Evolutionary conservation across 2,888 invertebrate genomes (phyloP).

Genomic region (Temnothorax ravouxi): DNA sequence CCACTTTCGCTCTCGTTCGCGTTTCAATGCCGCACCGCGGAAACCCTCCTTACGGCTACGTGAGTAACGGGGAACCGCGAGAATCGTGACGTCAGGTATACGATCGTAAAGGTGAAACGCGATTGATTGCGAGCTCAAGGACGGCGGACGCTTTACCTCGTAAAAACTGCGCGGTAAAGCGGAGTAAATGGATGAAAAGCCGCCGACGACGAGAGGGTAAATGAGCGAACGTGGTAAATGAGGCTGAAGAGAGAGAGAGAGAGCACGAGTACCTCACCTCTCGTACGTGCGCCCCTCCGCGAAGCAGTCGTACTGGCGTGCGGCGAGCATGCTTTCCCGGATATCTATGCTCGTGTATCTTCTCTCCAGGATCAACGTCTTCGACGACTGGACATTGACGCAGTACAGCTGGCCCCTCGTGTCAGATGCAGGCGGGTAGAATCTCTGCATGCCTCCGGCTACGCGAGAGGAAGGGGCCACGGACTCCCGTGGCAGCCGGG

Average conservation of each 20-base stretch:
- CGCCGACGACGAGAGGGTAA: not conserved
- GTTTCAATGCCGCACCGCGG: slow-evolving; percentile 69
- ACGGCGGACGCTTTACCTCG: not conserved
- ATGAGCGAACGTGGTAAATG: not conserved
- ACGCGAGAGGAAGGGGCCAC: not conserved
- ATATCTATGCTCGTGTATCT: not conserved
- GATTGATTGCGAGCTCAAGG: too few relatives aligned
- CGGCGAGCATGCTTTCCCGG: slow-evolving; percentile 2
- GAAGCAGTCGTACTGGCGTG: slow-evolving; percentile 29
- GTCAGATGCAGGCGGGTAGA: not conserved
- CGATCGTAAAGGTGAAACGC: too few relatives aligned
- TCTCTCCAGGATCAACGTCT: slow-evolving; percentile 20
- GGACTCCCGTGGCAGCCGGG: not conserved
- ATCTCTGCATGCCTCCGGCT: not conserved
- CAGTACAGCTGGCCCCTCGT: not conserved
- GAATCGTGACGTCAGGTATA: not conserved
- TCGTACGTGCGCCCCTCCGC: slow-evolving; percentile 4
- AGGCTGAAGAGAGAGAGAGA: not conserved
- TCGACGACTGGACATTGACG: slow-evolving; percentile 26
- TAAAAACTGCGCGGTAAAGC: not conserved
- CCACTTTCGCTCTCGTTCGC: slow-evolving; percentile 70
- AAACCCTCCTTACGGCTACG: slow-evolving; percentile 30
- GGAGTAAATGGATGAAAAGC: not conserved
- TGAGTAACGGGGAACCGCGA: slow-evolving; percentile 39
- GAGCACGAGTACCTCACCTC: slow-evolving; percentile 5